phyloP scores from a whole-genome alignment of 2,888 invertebrate species.

The Amorpha juglandis region DNA sequence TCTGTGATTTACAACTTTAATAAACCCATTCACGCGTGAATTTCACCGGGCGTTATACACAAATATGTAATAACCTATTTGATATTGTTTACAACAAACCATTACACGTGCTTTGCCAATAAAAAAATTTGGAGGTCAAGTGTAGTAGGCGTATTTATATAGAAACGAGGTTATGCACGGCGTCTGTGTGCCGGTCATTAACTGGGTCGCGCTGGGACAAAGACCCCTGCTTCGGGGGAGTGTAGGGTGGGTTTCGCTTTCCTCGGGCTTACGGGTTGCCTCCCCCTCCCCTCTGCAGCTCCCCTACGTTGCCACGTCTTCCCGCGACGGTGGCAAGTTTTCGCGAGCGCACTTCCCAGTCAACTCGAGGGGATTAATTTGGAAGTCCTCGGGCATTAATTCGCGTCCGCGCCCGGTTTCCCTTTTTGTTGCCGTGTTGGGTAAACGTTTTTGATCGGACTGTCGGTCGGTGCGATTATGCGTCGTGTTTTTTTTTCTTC shows the following conservation, averaged over 20 bases:
- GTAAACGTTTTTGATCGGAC: conserved; percentile 49
- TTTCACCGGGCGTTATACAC: background rate
- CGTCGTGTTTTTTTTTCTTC: conserved; percentile 42
- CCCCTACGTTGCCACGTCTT: conserved; percentile 13
- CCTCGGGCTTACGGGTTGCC: conserved; percentile 42
- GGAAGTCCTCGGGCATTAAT: conserved; percentile 70
- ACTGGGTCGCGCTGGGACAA: conserved; percentile 81
- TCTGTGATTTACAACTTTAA: conserved; percentile 18
- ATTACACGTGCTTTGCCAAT: conserved; percentile 81
- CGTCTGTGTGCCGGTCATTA: conserved; percentile 82
- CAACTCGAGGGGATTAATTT: conserved; percentile 77
- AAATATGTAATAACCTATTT: conserved; percentile 21
- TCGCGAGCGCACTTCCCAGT: conserved; percentile 55
- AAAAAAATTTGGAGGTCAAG: conserved; percentile 84
- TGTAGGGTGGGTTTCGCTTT: conserved; percentile 75
- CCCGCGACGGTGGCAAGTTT: conserved; percentile 41
- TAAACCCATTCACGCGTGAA: conserved; percentile 1
- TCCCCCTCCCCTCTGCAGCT: background rate
- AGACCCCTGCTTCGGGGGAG: conserved; percentile 71
- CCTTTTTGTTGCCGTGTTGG: conserved; percentile 60
- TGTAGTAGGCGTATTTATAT: conserved; percentile 84
- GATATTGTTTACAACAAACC: conserved; percentile 72
- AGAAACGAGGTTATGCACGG: conserved; percentile 76
- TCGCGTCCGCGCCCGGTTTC: conserved; percentile 60
- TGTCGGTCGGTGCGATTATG: conserved; percentile 52